Evolutionary conservation across 2,797 vertebrate genomes (phyloP).

Genomic region (Crypturellus tataupa): DNA sequence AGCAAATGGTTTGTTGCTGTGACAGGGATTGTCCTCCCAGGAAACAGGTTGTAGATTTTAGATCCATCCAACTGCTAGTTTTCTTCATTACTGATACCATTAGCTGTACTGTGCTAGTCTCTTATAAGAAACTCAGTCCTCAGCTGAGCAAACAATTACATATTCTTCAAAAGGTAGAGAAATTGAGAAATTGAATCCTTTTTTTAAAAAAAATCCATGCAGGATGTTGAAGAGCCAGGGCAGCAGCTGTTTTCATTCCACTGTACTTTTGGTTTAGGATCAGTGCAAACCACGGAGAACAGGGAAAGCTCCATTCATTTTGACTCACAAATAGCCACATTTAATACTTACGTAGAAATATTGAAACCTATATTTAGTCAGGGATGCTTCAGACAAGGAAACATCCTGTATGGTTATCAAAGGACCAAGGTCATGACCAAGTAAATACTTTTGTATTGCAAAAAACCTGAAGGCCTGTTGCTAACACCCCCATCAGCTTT

Average conservation of each 20-base stretch:
- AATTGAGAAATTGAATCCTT: background rate
- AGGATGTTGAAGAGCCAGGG: background rate
- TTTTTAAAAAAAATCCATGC: background rate
- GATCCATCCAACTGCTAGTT: background rate
- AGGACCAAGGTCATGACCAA: background rate
- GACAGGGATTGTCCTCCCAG: background rate
- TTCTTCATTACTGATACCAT: background rate
- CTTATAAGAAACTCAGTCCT: background rate
- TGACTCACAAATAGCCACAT: background rate
- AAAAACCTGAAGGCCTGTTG: background rate
- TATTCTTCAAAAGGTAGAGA: background rate
- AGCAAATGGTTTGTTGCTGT: background rate
- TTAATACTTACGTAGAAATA: background rate
- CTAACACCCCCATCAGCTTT: background rate
- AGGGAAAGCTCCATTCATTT: background rate
- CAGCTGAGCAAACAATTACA: background rate
- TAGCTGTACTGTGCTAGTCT: background rate
- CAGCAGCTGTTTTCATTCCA: background rate
- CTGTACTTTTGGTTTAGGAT: background rate
- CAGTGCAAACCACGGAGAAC: background rate
- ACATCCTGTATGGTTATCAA: background rate
- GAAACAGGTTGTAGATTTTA: background rate
- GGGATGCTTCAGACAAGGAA: background rate
- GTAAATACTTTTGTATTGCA: background rate
- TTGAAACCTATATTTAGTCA: background rate